phyloP scores from a whole-genome alignment of 2,113 vertebrate genomes.

The Antennarius striatus region DNA sequence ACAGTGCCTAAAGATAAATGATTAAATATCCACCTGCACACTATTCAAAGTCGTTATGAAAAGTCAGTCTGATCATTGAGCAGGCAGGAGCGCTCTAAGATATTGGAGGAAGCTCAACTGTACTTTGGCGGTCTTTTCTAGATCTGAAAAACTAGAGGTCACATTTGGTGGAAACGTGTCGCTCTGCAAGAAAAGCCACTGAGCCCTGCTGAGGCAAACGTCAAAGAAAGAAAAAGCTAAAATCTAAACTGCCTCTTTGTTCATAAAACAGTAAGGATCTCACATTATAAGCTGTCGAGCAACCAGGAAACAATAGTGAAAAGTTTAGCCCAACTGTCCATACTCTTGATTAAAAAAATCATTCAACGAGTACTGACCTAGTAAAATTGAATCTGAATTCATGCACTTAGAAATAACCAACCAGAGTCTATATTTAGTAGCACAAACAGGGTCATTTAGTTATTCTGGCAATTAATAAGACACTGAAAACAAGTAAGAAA shows the following conservation, averaged over 20 bases:
- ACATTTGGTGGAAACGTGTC: slow-evolving; percentile 1
- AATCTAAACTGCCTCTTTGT: slow-evolving; percentile 2
- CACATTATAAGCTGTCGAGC: slow-evolving; percentile 7
- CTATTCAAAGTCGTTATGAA: slow-evolving; percentile 25
- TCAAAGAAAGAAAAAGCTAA: neutral
- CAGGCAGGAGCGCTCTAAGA: too few species aligned
- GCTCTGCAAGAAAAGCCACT: slow-evolving; percentile 2
- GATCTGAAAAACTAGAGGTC: neutral
- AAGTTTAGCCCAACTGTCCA: slow-evolving; percentile 27
- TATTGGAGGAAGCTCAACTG: too few species aligned
- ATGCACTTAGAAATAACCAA: slow-evolving; percentile 59
- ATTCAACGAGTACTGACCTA: slow-evolving; percentile 12
- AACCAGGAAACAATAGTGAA: slow-evolving; percentile 27
- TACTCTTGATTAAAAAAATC: slow-evolving; percentile 16
- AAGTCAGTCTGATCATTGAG: slow-evolving; percentile 21
- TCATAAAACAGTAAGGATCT: slow-evolving; percentile 31
- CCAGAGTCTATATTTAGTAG: slow-evolving; percentile 52
- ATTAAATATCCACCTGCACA: slow-evolving; percentile 10
- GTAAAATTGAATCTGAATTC: slow-evolving; percentile 44
- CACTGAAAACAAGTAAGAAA: slow-evolving; percentile 63
- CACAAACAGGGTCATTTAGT: slow-evolving; percentile 63
- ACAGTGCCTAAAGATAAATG: slow-evolving; percentile 1
- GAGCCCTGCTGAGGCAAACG: slow-evolving; percentile 3
- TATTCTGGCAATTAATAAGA: slow-evolving; percentile 66
- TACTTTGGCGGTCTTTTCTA: slow-evolving; percentile 4